Evolutionary conservation across 1,140 invertebrate species (phyloP), one percentile per base, ranked within the genome.

Genomic region (Palaemon carinicauda): DNA sequence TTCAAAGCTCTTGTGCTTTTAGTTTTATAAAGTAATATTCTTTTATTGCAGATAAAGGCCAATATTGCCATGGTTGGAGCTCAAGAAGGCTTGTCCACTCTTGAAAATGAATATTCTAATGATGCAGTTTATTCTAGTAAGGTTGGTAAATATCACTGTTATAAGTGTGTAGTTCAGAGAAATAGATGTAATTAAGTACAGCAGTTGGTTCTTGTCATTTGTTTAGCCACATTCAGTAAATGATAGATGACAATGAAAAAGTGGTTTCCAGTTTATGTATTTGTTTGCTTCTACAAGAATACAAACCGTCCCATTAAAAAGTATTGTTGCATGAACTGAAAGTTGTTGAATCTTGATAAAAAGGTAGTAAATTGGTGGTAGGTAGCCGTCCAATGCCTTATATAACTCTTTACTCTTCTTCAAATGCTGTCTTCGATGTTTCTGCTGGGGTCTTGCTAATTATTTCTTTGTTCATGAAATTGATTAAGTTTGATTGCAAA

Each of bases 111-210:
- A 93, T 98, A 98, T 91, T 93, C 94, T 33, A 94, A 95, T 90
- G 97, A 98, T 92, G 93, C 94, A 33, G 93, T 98, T 69, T 98
- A 98, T 91, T 92, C 95, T 87, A 93, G 95, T 88, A 99, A 98
- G 94, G 94, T 98, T 77, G 88, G 82, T n/a, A 54, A 27, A 10
- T 74, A 14, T 41, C 41, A 41, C 12, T 12, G 12, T 41, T 0
- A 41, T 12, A 1, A 41, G 80, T 82, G 19, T 53, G 31, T 29
- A 82, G 19, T 31, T 82, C 17, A 82, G 19, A 29, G 19, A 17
- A 65, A 82, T 84, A 7, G 82, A 3, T 53, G n/a, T n/a, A n/a
- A n/a, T n/a, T n/a, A n/a, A 84, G 1, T 53, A n/a, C n/a, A 4
- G 15, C 19, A 41, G 19, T 41, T 14, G 50, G 3, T 19, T 74